These are phyloP conservation scores for Rhinatrema bivittatum DNA, from an alignment of 2,797 vertebrate genomes.

Conservation along the genomic window DNA sequence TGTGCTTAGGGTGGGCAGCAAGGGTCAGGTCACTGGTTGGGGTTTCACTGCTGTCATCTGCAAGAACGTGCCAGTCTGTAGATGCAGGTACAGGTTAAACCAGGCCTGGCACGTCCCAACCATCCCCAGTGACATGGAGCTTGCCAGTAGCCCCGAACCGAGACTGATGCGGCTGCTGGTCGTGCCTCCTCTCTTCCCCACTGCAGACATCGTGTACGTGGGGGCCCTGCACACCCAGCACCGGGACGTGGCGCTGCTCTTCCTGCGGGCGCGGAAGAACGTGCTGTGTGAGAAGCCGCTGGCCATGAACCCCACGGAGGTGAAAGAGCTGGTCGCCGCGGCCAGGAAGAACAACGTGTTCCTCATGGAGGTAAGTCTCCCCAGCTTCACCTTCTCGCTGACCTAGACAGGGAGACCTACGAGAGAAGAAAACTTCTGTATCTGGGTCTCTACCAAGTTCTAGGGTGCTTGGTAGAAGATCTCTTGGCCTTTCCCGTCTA, in stretches of 20 bases:
- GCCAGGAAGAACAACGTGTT: slow-evolving; percentile 62
- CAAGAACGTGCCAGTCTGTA: too few relatives aligned
- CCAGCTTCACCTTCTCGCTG: not conserved
- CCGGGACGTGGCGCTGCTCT: slow-evolving; percentile 49
- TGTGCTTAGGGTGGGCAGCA: too few relatives aligned
- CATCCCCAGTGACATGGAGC: too few relatives aligned
- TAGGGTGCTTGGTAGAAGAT: not conserved
- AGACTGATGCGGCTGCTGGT: too few relatives aligned
- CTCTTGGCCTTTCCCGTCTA: too few relatives aligned
- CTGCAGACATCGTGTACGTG: slow-evolving; percentile 72
- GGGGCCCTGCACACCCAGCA: slow-evolving; percentile 73
- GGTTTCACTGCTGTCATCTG: too few relatives aligned
- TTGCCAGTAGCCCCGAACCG: too few relatives aligned
- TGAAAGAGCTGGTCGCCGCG: slow-evolving; percentile 53
- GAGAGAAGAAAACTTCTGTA: too few relatives aligned
- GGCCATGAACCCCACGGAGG: slow-evolving; percentile 70
- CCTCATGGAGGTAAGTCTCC: slow-evolving; percentile 75
- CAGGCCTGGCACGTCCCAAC: too few relatives aligned
- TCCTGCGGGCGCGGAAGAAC: slow-evolving; percentile 66
- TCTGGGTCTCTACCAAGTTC: fast-evolving
- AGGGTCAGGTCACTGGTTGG: too few relatives aligned
- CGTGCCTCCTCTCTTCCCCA: too few relatives aligned
- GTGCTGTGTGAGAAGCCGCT: slow-evolving; percentile 80
- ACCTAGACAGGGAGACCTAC: not conserved
- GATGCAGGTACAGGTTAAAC: too few relatives aligned